Conservation (phyloP, 35 echinoderm and acorn worm species). For the Diadema setosum region DNA sequence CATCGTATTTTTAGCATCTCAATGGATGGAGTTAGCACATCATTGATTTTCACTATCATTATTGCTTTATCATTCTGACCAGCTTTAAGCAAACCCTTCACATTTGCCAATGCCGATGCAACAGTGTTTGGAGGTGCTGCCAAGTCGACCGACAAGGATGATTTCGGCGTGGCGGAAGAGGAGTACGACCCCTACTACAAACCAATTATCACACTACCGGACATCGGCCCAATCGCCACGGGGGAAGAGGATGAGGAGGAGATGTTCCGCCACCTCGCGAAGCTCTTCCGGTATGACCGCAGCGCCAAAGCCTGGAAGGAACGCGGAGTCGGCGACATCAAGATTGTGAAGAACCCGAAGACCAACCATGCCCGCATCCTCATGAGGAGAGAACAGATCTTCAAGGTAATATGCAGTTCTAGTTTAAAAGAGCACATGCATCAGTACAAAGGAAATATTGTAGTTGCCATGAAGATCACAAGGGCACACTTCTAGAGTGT, state of each 20-base stretch:
- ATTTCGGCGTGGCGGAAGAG: neutral
- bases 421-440: too few relatives aligned
- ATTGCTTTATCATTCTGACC: neutral
- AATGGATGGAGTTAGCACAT: too few relatives aligned
- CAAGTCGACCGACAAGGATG: neutral
- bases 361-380: conserved; percentile 37
- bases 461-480: too few relatives aligned
- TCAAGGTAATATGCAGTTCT: neutral
- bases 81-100: conserved; percentile 19
- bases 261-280: conserved; percentile 27
- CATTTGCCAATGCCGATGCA: conserved; percentile 56
- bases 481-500: too few relatives aligned
- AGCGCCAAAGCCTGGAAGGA: conserved; percentile 62
- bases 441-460: too few relatives aligned
- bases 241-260: conserved; percentile 54
- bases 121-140: conserved; percentile 19
- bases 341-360: conserved; percentile 43
- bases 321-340: conserved; percentile 57
- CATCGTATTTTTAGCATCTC: too few relatives aligned
- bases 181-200: conserved; percentile 85
- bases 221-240: conserved; percentile 6
- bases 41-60: too few relatives aligned
- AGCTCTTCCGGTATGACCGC: conserved; percentile 45
- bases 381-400: conserved; percentile 57
- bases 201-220: conserved; percentile 48